A percentile compares a stretch with the other conserved stretches of the same genome.
Evolutionary conservation across 2,888 invertebrate species (phyloP).

Genomic region (Heliothis peltigera): DNA sequence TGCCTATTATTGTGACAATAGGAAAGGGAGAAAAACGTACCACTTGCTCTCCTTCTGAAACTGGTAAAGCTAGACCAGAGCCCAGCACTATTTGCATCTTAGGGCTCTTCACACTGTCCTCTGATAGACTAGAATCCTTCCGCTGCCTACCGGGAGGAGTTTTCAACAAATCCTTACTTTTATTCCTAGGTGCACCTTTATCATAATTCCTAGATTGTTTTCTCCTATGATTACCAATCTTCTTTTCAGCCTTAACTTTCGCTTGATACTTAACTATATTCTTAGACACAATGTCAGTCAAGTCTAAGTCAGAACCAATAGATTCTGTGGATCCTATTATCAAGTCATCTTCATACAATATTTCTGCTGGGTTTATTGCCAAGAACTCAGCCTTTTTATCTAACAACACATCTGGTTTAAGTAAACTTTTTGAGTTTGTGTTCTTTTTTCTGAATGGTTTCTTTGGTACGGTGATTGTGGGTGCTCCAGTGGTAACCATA

Average conservation of each 20-base stretch:
- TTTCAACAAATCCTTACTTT: conserved; percentile 75
- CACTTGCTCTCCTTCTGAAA: conserved; percentile 91
- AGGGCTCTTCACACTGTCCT: conserved; percentile 81
- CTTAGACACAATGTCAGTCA: conserved; percentile 70
- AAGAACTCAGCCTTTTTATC: conserved; percentile 59
- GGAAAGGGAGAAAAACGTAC: conserved; percentile 71
- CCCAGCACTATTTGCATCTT: conserved; percentile 88
- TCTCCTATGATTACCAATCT: conserved; percentile 84
- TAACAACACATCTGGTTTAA: conserved; percentile 64
- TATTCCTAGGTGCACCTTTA: conserved; percentile 69
- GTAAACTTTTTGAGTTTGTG: conserved; percentile 66
- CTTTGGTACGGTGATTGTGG: conserved; percentile 80
- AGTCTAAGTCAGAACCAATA: conserved; percentile 75
- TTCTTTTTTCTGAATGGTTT: conserved; percentile 76
- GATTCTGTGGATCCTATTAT: conserved; percentile 81
- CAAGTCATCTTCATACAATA: conserved; percentile 82
- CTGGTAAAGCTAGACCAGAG: conserved; percentile 87
- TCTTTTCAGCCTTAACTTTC: conserved; percentile 75
- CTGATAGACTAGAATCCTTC: conserved; percentile 79
- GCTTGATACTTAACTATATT: conserved; percentile 72
- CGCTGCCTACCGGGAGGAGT: conserved; percentile 77
- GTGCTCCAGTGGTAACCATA: conserved; percentile 87
- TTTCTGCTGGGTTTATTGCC: conserved; percentile 73
- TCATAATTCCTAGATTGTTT: conserved; percentile 79
- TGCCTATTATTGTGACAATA: too few relatives aligned